phyloP scores from a whole-genome alignment of 2,797 vertebrate species.

The Neosilurus mollespiculum region DNA sequence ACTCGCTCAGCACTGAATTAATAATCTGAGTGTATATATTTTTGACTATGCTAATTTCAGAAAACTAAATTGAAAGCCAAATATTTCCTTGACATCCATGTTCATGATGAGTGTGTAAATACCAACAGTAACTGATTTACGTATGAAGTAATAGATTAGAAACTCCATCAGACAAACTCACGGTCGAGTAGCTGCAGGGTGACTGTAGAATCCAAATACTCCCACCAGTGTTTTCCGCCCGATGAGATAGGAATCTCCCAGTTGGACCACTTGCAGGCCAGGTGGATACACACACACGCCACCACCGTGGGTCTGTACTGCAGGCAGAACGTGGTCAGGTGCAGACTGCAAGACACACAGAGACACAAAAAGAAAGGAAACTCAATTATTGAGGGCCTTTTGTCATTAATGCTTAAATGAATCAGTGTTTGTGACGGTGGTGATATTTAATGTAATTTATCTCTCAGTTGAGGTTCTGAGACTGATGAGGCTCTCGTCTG shows the following conservation, averaged over 20 bases:
- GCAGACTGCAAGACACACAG: conserved; percentile 78
- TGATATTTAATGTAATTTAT: not conserved
- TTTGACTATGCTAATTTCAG: too few relatives aligned
- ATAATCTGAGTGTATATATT: too few relatives aligned
- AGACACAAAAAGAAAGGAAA: not conserved
- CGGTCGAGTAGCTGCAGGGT: conserved; percentile 92
- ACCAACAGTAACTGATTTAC: too few relatives aligned
- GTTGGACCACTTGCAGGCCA: conserved; percentile 99
- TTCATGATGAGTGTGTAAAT: too few relatives aligned
- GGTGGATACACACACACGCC: conserved; percentile 97
- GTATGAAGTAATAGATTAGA: not conserved
- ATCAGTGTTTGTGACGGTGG: not conserved
- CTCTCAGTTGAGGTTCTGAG: not conserved
- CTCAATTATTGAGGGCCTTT: not conserved
- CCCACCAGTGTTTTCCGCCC: conserved; percentile 98
- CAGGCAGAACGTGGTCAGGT: conserved; percentile 98
- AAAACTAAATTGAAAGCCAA: too few relatives aligned
- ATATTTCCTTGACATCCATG: too few relatives aligned
- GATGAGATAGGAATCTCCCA: conserved; percentile 99
- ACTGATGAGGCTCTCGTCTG: not conserved
- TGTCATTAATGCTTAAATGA: not conserved
- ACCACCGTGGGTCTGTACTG: conserved; percentile 97
- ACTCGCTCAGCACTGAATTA: too few relatives aligned
- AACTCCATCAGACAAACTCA: conserved; percentile 61
- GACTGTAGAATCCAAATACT: conserved; percentile 93